phyloP scores from a whole-genome alignment of 2,888 invertebrate genomes.

The Drosophila subquinaria region DNA sequence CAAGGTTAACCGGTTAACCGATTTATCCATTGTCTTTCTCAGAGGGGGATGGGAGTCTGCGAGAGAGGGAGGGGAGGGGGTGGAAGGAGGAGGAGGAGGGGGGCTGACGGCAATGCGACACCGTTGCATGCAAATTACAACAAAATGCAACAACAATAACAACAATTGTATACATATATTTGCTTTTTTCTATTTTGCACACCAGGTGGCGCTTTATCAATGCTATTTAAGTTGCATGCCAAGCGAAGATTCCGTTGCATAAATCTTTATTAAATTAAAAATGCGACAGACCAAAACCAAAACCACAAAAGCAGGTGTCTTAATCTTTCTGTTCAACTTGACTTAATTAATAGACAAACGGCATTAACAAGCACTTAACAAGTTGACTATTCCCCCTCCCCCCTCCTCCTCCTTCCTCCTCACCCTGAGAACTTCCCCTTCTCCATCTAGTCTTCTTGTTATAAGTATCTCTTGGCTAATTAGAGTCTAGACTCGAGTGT shows the following conservation, averaged over 20 bases:
- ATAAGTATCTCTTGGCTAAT: neutral
- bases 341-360: conserved; percentile 18
- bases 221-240: conserved; percentile 12
- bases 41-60: neutral
- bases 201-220: conserved; percentile 51
- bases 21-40: conserved; percentile 47
- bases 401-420: neutral
- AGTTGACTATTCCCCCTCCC: neutral
- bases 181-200: conserved; percentile 5
- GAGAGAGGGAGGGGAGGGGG: neutral
- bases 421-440: too few relatives aligned
- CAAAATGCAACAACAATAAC: conserved; percentile 6
- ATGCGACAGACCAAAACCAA: conserved; percentile 50
- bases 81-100: too few relatives aligned
- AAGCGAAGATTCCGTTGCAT: conserved; percentile 23
- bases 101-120: conserved; percentile 43
- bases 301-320: conserved; percentile 49
- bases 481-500: neutral
- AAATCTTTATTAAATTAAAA: conserved; percentile 53
- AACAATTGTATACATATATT: conserved; percentile 37
- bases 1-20: conserved; percentile 67
- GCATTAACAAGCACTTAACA: conserved; percentile 57
- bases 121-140: conserved; percentile 48
- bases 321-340: neutral
- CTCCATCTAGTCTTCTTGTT: too few relatives aligned